A percentile compares a stretch with the other conserved stretches of the same genome.
Evolutionary conservation across 2,888 invertebrate species (phyloP).

Genomic region (Meteorus colon): DNA sequence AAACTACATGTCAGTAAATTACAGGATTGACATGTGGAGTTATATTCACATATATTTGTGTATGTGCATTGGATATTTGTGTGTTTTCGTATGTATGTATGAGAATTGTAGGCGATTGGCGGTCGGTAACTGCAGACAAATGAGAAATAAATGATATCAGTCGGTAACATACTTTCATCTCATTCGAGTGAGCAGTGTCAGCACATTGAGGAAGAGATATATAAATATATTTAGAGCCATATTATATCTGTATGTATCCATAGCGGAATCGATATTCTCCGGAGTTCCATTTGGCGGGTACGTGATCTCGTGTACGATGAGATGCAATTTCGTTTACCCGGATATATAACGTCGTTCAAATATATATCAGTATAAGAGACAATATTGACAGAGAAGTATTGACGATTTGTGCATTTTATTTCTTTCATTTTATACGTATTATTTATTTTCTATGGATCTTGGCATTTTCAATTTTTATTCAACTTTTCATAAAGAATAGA

Average conservation of each 20-base stretch:
- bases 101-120: conserved; percentile 29
- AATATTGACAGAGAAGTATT: conserved; percentile 35
- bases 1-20: conserved; percentile 8
- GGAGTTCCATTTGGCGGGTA: conserved; percentile 33
- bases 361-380: neutral
- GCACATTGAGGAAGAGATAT: neutral
- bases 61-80: neutral
- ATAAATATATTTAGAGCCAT: conserved; percentile 2
- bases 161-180: conserved; percentile 36
- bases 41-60: neutral
- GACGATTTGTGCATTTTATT: conserved; percentile 3
- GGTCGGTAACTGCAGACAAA: conserved; percentile 37
- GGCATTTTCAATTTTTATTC: neutral
- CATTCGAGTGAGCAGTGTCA: conserved; percentile 26
- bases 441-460: neutral
- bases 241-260: neutral
- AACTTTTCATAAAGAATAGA: neutral
- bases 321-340: conserved; percentile 41
- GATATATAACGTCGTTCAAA: conserved; percentile 17
- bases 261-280: conserved; percentile 25
- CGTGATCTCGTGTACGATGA: conserved; percentile 36
- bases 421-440: neutral
- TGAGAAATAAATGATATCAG: conserved; percentile 36
- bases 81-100: conserved; percentile 8
- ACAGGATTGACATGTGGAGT: neutral